Conservation (phyloP, 2,113 vertebrate genomes). For the Melanerpes aurifrons region DNA sequence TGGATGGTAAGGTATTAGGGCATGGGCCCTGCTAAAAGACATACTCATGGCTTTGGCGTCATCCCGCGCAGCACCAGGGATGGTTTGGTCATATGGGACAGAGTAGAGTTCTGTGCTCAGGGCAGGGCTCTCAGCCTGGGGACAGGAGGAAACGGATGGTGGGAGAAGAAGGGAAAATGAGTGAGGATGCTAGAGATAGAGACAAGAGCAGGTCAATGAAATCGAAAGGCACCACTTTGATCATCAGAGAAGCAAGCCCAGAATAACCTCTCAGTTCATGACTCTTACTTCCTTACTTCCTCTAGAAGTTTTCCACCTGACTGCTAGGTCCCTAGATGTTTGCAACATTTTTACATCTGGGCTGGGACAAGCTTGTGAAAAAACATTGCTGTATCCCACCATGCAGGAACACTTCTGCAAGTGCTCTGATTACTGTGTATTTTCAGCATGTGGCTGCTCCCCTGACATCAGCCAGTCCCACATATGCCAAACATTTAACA, state of each 20-base stretch:
- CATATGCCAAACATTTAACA: not conserved
- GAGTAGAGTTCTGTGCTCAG: not conserved
- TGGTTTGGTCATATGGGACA: rapidly evolving
- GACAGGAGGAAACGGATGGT: not conserved
- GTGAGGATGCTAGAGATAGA: not conserved
- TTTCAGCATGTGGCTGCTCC: not conserved
- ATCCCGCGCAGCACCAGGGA: too few species aligned
- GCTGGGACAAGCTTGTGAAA: not conserved
- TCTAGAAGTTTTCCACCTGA: not conserved
- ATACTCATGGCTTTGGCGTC: not conserved
- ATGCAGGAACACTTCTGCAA: not conserved
- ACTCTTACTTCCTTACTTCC: not conserved
- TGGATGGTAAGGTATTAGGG: too few species aligned
- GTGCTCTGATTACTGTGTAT: not conserved
- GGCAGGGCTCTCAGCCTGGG: not conserved
- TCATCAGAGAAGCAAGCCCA: not conserved
- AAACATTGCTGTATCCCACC: not conserved
- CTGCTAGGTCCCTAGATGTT: not conserved
- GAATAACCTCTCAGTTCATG: not conserved
- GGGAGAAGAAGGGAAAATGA: not conserved
- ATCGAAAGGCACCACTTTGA: not conserved
- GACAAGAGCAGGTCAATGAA: not conserved
- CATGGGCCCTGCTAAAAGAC: not conserved
- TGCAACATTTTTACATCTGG: not conserved
- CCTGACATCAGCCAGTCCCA: not conserved